A percentile compares a stretch with the other conserved stretches of the same genome.
Evolutionary conservation across 2,113 vertebrate species (phyloP).

Genomic region (Barnardius zonarius): DNA sequence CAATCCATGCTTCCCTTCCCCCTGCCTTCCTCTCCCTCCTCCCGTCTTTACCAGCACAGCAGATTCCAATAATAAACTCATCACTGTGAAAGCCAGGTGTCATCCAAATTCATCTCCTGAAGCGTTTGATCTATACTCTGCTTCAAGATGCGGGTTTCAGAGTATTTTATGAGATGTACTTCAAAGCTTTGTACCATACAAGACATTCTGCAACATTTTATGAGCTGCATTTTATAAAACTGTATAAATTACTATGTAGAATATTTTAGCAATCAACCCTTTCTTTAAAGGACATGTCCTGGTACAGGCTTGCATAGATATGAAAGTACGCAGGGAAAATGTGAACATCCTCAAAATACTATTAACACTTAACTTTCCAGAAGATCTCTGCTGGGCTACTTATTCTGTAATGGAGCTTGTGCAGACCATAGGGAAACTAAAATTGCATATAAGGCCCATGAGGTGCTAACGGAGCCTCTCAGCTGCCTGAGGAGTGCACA

Average conservation of each 20-base stretch:
- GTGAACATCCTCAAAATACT: neutral
- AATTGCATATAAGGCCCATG: neutral
- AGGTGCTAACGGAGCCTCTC: too few species aligned
- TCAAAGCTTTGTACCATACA: slow-evolving; percentile 12
- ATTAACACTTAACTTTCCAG: neutral
- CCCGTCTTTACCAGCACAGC: neutral
- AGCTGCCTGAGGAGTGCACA: too few species aligned
- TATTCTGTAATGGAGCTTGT: neutral
- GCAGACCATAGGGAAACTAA: neutral
- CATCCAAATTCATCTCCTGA: slow-evolving; percentile 55
- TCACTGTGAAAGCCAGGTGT: slow-evolving; percentile 53
- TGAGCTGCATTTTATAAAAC: slow-evolving; percentile 28
- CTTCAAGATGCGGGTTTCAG: slow-evolving; percentile 28
- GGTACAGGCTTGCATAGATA: neutral
- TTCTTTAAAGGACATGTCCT: neutral
- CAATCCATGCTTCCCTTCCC: neutral
- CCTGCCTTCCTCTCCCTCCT: neutral
- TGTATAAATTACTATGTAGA: neutral
- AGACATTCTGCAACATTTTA: slow-evolving; percentile 32
- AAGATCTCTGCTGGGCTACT: neutral
- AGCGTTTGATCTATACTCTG: slow-evolving; percentile 29
- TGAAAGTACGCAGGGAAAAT: neutral
- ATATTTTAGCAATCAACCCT: slow-evolving; percentile 15
- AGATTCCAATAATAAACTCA: slow-evolving; percentile 62
- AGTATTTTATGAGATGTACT: slow-evolving; percentile 40